Percentiles rank a stretch among this genome's conserved stretches.
Conservation (phyloP, 2,797 vertebrate genomes). For the Halcyon chelicuti region DNA sequence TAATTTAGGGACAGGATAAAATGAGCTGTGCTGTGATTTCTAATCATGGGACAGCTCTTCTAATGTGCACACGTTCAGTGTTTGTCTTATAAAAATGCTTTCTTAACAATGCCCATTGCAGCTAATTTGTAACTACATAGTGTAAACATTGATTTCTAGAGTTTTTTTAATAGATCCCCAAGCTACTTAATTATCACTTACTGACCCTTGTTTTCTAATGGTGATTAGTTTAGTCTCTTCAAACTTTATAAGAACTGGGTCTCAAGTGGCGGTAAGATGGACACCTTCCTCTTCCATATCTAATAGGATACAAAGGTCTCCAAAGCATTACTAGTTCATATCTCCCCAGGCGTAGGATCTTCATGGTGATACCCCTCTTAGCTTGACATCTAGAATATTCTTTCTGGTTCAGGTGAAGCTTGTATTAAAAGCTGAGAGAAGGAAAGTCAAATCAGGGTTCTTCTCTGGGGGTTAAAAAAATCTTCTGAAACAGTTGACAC, state of each 20-base stretch:
- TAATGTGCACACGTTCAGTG: slow-evolving; percentile 19
- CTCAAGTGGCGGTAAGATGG: slow-evolving; percentile 26
- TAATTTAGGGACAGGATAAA: slow-evolving; percentile 77
- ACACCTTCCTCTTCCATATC: slow-evolving; percentile 24
- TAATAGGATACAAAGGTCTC: slow-evolving; percentile 13
- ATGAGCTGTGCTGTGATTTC: slow-evolving; percentile 72
- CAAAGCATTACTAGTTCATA: neutral
- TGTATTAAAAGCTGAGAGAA: neutral
- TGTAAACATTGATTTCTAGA: slow-evolving; percentile 76
- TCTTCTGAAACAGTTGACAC: neutral
- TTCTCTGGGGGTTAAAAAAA: neutral
- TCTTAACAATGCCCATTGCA: slow-evolving; percentile 73
- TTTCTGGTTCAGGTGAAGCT: neutral
- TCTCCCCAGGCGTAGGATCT: neutral
- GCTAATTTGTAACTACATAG: slow-evolving; percentile 66
- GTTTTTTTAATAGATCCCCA: slow-evolving; percentile 78
- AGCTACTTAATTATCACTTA: slow-evolving; percentile 80
- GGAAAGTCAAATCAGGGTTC: neutral
- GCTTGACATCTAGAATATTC: neutral
- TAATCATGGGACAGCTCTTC: slow-evolving; percentile 45
- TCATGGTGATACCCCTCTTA: neutral
- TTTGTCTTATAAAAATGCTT: slow-evolving; percentile 59
- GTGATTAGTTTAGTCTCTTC: slow-evolving; percentile 49
- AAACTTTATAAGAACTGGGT: slow-evolving; percentile 36
- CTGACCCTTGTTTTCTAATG: slow-evolving; percentile 70